Evolutionary conservation across 2,888 invertebrate species (phyloP).

Genomic region (Sylvicola fuscatus): DNA sequence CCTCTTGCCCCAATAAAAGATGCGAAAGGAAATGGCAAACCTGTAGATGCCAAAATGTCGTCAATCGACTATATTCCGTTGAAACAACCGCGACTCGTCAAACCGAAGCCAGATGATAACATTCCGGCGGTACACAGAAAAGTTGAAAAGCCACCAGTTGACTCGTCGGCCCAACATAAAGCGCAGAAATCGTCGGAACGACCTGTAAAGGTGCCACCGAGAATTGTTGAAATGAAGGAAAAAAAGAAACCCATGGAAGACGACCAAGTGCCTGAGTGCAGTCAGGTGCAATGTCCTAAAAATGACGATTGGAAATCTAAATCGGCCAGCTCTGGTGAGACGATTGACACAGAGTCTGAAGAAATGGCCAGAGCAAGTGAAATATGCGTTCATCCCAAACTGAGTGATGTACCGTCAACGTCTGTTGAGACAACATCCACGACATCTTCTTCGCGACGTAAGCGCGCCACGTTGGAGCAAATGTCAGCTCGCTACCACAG

Average conservation of each 20-base stretch:
- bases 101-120: slow-evolving; percentile 9
- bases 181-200: slow-evolving; percentile 18
- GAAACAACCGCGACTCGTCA: slow-evolving; percentile 16
- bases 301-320: too few species aligned
- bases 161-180: slow-evolving; percentile 11
- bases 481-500: slow-evolving; percentile 36
- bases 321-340: too few species aligned
- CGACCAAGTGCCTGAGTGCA: too few species aligned
- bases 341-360: too few species aligned
- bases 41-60: slow-evolving; percentile 8
- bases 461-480: slow-evolving; percentile 29
- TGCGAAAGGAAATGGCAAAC: not conserved
- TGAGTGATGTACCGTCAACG: slow-evolving; percentile 9
- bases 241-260: slow-evolving; percentile 4
- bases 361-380: too few species aligned
- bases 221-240: slow-evolving; percentile 12
- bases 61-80: slow-evolving; percentile 20
- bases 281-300: too few species aligned
- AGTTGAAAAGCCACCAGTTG: slow-evolving; percentile 7
- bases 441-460: slow-evolving; percentile 13
- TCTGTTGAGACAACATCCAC: slow-evolving; percentile 22
- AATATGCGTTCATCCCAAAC: too few species aligned
- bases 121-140: slow-evolving; percentile 19
- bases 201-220: slow-evolving; percentile 25
- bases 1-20: not conserved